These are phyloP conservation scores for Eledona agricola DNA, from an alignment of 2,888 invertebrate species.

Conservation along the genomic window DNA sequence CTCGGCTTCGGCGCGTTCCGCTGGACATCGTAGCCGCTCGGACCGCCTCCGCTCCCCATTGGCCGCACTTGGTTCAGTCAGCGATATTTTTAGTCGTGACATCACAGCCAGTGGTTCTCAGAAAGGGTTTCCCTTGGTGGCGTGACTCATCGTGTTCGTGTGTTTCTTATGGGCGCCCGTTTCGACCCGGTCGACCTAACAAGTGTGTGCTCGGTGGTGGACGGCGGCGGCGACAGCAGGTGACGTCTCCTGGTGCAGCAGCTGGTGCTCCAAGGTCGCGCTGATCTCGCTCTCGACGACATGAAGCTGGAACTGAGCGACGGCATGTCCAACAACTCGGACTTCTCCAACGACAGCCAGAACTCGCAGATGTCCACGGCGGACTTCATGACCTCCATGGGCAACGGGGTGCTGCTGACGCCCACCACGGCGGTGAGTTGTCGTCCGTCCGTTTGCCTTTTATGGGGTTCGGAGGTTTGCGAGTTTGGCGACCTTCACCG, in stretches of 20 bases:
- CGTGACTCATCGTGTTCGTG: slow-evolving; percentile 56
- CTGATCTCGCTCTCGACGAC: slow-evolving; percentile 43
- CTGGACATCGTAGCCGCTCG: slow-evolving; percentile 5
- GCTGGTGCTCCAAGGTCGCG: slow-evolving; percentile 49
- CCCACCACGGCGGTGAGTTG: slow-evolving; percentile 56
- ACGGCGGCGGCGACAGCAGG: slow-evolving; percentile 25
- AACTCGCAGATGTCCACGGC: slow-evolving; percentile 59
- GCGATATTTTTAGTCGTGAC: slow-evolving; percentile 61
- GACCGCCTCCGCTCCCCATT: slow-evolving; percentile 1
- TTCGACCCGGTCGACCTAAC: slow-evolving; percentile 40
- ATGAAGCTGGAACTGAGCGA: slow-evolving; percentile 61
- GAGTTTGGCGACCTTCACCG: slow-evolving; percentile 10
- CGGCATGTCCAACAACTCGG: slow-evolving; percentile 60
- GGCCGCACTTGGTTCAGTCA: slow-evolving; percentile 43
- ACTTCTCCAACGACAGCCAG: slow-evolving; percentile 61
- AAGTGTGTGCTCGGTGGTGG: slow-evolving; percentile 44
- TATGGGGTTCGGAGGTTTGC: slow-evolving; percentile 8
- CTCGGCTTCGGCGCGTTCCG: slow-evolving; percentile 5
- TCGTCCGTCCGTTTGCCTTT: slow-evolving; percentile 4
- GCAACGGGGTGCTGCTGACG: slow-evolving; percentile 53
- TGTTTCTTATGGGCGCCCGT: slow-evolving; percentile 48
- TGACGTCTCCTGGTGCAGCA: slow-evolving; percentile 30
- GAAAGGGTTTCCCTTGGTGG: slow-evolving; percentile 60
- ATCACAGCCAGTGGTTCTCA: slow-evolving; percentile 61
- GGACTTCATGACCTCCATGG: slow-evolving; percentile 57